Base-by-base conservation (phyloP, 2,797 vertebrate species). In the Malurus splendens region DNA sequence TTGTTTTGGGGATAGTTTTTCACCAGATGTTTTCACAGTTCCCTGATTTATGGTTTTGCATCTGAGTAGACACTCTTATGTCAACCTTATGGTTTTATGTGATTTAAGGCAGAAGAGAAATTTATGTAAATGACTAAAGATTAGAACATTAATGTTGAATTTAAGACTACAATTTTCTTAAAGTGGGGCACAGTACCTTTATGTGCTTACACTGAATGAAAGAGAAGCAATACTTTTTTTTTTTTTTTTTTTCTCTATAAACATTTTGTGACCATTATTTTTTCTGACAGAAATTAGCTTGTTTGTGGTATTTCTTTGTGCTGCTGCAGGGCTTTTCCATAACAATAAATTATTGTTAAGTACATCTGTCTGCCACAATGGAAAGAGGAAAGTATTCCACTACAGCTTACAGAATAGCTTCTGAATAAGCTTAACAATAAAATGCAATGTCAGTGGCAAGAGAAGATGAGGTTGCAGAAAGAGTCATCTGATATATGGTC, bases 331-430 rank as follows among this genome's bases (percentile, higher is more conserved):
- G 54, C 13, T 94, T 95, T 96, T 92, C 70, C 50, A 65, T 74
- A 91, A 82, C 82, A 94, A 86, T 91, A 93, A 95, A 92, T 96
- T 91, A 80, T 73, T 88, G 78, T 86, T 93, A 75, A 96, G 50
- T 56, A 82, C 1, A 1, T 91, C 94, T 92, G 24, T 87, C 90
- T 95, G 55, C 44, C 65, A 56, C 25, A 78, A 85, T 41, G 67
- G 91, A 76, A 93, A 92, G 68, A 89, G 42, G 68, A 80, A 89
- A 76, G 18, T 89, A 30, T 83, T 85, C 41, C 86, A 88, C 93
- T 82, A 94, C 88, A 92, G 65, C 76, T 93, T 54, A 65, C 57
- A 50, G 77, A 93, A 89, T 92, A 74, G 75, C 75, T 94, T 95
- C 92, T 95, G 87, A 94, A 93, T 93, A 96, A 87, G 39, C 86